Evolutionary conservation across 2,797 vertebrate species (phyloP), one percentile per base, ranked within the genome.

Genomic region (Garrulus glandarius): DNA sequence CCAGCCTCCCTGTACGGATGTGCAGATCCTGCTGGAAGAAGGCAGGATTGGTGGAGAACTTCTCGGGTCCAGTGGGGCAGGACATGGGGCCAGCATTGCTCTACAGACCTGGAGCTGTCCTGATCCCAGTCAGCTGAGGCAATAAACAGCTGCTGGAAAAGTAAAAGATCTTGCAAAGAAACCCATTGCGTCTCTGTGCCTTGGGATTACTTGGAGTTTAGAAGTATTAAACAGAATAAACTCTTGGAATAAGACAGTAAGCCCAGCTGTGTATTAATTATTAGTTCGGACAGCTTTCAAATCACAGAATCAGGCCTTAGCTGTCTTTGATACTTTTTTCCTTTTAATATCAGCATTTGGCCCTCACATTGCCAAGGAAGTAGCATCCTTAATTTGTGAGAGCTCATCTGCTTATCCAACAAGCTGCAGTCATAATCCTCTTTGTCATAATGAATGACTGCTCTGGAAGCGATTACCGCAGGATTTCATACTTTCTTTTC

Each of bases 321-420:
- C 53, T 53, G 10, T 59, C 75, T 34, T 32, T 36, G 55, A 67
- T 92, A 47, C n/a, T 93, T 70, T 60, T 49, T 81, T 44, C 15
- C 36, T 69, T 96, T 87, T 78, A 81, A 69, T 92, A 90, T 69
- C 83, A 79, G 61, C 47, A n/a, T 92, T 93, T 86, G 96, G 76
- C 61, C 61, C 55, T 86, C 7, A 5, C 32, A 56, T 91, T 85
- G 60, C 82, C 36, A 43, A 71, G 65, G 85, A 95, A 79, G 82
- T 84, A 82, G 64, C 79, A 39, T 81, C 84, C 57, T 95, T 92
- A 75, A 92, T 96, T 94, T 94, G 69, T 70, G 59, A 74, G 95
- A 87, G 94, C 84, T 96, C 88, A 94, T 96, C 92, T 95, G 70
- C 56, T 96, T 95, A 94, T 91, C 93, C 86, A 55, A 50, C 80